Evolutionary conservation across 2,888 invertebrate species (phyloP).

Genomic region (Entomobrya proxima): DNA sequence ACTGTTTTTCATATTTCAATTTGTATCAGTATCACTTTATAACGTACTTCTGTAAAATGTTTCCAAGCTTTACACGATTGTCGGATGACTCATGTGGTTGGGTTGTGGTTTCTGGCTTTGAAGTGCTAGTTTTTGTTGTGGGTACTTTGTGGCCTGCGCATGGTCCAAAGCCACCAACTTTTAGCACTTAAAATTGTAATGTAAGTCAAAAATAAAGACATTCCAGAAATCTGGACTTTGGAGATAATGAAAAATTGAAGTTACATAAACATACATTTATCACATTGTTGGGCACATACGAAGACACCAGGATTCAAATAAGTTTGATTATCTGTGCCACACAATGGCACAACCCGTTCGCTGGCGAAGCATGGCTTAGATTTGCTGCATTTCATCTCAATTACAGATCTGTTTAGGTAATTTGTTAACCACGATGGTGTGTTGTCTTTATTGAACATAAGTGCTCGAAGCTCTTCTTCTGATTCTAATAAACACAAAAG

Average conservation of each 20-base stretch:
- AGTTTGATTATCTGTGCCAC: not conserved
- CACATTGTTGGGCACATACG: not conserved
- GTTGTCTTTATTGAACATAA: not conserved
- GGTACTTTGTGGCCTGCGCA: not conserved
- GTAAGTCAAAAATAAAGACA: not conserved
- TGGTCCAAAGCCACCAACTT: not conserved
- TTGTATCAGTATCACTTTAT: too few relatives aligned
- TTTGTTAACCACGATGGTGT: not conserved
- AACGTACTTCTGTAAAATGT: not conserved
- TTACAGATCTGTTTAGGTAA: not conserved
- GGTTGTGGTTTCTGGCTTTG: not conserved
- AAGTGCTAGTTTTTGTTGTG: not conserved
- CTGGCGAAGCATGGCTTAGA: constrained; percentile 4
- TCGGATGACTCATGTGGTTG: not conserved
- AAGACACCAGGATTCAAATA: constrained; percentile 9
- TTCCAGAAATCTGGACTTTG: too few relatives aligned
- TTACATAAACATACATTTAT: not conserved
- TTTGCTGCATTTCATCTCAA: not conserved
- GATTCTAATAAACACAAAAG: too few relatives aligned
- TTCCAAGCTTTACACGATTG: not conserved
- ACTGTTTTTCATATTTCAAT: too few relatives aligned
- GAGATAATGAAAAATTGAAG: not conserved
- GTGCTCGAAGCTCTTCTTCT: not conserved
- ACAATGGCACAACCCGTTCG: not conserved
- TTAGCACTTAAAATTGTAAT: not conserved